Evolutionary conservation across 2,797 vertebrate genomes (phyloP).

Genomic region (Melanotaenia maccullochi): DNA sequence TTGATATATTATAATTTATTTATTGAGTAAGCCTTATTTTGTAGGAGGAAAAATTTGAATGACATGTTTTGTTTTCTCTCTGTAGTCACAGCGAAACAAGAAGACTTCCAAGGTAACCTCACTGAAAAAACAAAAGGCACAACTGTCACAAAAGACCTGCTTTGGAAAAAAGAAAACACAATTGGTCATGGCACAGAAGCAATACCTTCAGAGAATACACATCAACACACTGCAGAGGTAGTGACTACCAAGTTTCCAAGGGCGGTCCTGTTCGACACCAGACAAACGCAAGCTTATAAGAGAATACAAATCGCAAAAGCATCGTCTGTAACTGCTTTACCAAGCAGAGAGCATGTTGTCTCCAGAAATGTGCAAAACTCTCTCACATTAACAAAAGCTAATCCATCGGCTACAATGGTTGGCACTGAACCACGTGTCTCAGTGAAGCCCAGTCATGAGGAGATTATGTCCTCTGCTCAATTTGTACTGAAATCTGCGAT

Average conservation of each 20-base stretch:
- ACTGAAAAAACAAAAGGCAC: constrained; percentile 56
- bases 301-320: constrained; percentile 40
- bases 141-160: constrained; percentile 58
- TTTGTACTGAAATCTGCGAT: constrained; percentile 56
- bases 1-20: not conserved
- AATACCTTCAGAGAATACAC: constrained; percentile 50
- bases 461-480: constrained; percentile 45
- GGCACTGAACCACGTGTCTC: constrained; percentile 40
- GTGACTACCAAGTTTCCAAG: constrained; percentile 44
- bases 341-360: constrained; percentile 22
- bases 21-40: not conserved
- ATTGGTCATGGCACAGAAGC: constrained; percentile 46
- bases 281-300: constrained; percentile 32
- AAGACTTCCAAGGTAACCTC: constrained; percentile 59
- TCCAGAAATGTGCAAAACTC: constrained; percentile 37
- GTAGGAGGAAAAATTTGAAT: constrained; percentile 20
- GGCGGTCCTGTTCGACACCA: constrained; percentile 51
- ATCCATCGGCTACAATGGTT: constrained; percentile 29
- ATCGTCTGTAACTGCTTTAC: constrained; percentile 28
- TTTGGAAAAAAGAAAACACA: constrained; percentile 49
- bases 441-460: constrained; percentile 62
- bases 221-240: constrained; percentile 28
- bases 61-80: constrained; percentile 42
- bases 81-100: constrained; percentile 44
- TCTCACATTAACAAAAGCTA: constrained; percentile 19